Base-by-base conservation (phyloP, 2,888 invertebrate species). In the Diachrysia chrysitis region DNA sequence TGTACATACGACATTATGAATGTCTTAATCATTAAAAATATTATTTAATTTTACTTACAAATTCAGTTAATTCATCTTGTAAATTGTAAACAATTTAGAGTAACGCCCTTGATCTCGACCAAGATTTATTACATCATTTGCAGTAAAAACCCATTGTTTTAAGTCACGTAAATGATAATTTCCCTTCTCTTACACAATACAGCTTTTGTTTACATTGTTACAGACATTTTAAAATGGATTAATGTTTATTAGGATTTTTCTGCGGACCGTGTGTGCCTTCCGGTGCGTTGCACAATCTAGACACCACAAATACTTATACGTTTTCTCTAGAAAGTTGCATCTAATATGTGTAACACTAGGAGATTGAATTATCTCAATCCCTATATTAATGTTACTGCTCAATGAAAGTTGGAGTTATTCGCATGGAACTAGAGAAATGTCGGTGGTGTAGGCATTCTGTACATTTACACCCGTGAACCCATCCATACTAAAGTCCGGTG, bases 261-360 rank as follows among this genome's bases (percentile, higher is more conserved):
- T 82, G 69, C 78, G 60, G 66, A 70, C 73, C 58, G 73, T 82
- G 78, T 66, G 60, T 3, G 63, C 79, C 91, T 92, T 92, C 92
- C 93, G 87, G 88, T 83, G 86, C 85, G 82, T 93, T 93, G 89
- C 93, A 91, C 93, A 93, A 93, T 87, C 64, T 53, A 56, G 32
- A 9, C 75, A 88, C 92, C 90, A 82, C 93, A 91, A 89, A 87
- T 90, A 88, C 82, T n/a, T n/a, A n/a, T n/a, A n/a, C n/a, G 89
- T 93, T 93, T 93, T 92, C 93, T 85, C 92, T 92, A 93, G 93
- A 93, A 94, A 94, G 94, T 89, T 87, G 84, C 87, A 90, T 88
- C 84, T 85, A 89, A 93, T 93, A 91, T 92, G 92, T 93, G 94
- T 93, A 94, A 94, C 88, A 89, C 87, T 87, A 92, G 89, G 90